phyloP scores from a whole-genome alignment of 2,888 invertebrate species.

The Drosophila maculinotata region DNA sequence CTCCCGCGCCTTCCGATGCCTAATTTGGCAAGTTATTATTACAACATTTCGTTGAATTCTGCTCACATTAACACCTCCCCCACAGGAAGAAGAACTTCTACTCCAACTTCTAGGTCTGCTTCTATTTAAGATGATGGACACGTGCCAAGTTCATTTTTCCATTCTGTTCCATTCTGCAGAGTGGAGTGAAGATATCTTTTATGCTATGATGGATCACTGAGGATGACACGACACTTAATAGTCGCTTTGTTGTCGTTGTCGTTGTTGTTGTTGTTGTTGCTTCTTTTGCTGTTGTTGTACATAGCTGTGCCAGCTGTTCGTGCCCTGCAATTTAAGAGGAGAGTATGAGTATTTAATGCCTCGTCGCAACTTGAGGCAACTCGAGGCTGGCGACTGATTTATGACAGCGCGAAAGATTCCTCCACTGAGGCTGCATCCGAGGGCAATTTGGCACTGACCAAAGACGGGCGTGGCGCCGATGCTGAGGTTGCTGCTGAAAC shows the following conservation, averaged over 20 bases:
- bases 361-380: slow-evolving; percentile 40
- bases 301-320: slow-evolving; percentile 54
- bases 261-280: slow-evolving; percentile 28
- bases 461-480: slow-evolving; percentile 71
- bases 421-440: slow-evolving; percentile 48
- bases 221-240: slow-evolving; percentile 78
- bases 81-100: slow-evolving; percentile 41
- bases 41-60: slow-evolving; percentile 55
- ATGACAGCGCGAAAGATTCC: slow-evolving; percentile 71
- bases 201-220: slow-evolving; percentile 73
- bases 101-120: slow-evolving; percentile 4
- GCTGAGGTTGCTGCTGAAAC: slow-evolving; percentile 24
- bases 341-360: slow-evolving; percentile 71
- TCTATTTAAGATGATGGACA: slow-evolving; percentile 65
- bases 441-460: slow-evolving; percentile 65
- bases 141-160: slow-evolving; percentile 73
- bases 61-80: slow-evolving; percentile 56
- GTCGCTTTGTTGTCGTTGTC: slow-evolving; percentile 54
- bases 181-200: slow-evolving; percentile 44
- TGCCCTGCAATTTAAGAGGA: slow-evolving; percentile 73
- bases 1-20: slow-evolving; percentile 45
- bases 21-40: slow-evolving; percentile 70
- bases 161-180: slow-evolving; percentile 20
- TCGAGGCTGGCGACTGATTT: slow-evolving; percentile 71
- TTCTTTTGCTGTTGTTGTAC: slow-evolving; percentile 3